Evolutionary conservation across 2,888 invertebrate genomes (phyloP).

Genomic region (Cynaeus angustus): DNA sequence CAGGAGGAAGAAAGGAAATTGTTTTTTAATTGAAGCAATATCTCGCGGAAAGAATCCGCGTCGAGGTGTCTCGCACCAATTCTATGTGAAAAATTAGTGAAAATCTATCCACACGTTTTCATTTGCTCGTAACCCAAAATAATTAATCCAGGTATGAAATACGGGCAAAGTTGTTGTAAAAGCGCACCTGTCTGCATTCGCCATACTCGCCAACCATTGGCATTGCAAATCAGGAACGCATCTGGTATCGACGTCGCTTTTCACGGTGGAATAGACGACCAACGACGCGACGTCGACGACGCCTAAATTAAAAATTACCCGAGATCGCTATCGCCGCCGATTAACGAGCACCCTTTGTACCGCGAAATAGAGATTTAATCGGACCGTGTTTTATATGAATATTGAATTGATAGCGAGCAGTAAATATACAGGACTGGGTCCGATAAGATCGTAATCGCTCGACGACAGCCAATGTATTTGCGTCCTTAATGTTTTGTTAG

Average conservation of each 20-base stretch:
- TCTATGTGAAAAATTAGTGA: no score
- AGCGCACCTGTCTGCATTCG: slow-evolving; percentile 50
- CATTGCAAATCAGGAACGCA: slow-evolving; percentile 54
- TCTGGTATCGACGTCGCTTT: slow-evolving; percentile 48
- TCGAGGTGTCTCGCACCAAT: no score
- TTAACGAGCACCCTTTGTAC: slow-evolving; percentile 46
- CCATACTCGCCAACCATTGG: slow-evolving; percentile 34
- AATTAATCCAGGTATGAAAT: slow-evolving; percentile 56
- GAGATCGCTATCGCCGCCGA: slow-evolving; percentile 40
- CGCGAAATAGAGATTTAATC: slow-evolving; percentile 56
- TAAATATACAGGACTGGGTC: slow-evolving; percentile 38
- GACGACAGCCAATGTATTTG: slow-evolving; percentile 39
- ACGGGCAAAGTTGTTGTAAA: slow-evolving; percentile 48
- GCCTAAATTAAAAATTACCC: slow-evolving; percentile 44
- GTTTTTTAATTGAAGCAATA: slow-evolving; percentile 17
- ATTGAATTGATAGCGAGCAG: slow-evolving; percentile 56
- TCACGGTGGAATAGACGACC: slow-evolving; percentile 30
- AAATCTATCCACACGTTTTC: no score
- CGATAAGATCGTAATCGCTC: slow-evolving; percentile 45
- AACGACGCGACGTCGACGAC: slow-evolving; percentile 13
- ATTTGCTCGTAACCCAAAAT: slow-evolving; percentile 51
- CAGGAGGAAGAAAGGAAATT: neutral
- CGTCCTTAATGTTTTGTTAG: slow-evolving; percentile 39
- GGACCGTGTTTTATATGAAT: slow-evolving; percentile 57
- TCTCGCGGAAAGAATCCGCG: neutral